Evolutionary conservation across 2,797 vertebrate genomes (phyloP).

Genomic region (Hypotaenidia philippensis): DNA sequence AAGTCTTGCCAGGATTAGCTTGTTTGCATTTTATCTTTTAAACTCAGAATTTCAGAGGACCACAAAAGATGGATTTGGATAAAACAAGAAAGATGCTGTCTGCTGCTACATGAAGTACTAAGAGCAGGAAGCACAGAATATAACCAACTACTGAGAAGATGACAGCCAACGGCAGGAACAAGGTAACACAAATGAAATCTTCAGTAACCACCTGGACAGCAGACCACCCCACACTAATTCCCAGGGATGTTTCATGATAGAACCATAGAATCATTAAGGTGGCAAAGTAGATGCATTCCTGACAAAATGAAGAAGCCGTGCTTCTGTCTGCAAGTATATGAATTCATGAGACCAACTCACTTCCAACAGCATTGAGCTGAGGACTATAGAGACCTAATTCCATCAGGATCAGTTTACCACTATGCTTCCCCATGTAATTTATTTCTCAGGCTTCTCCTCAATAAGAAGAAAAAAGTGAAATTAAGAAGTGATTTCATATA

Average conservation of each 20-base stretch:
- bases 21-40: not conserved
- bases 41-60: not conserved
- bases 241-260: not conserved
- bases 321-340: not conserved
- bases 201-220: not conserved
- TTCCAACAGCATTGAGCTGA: not conserved
- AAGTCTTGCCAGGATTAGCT: not conserved
- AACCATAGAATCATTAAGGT: too few relatives aligned
- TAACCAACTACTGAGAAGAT: not conserved
- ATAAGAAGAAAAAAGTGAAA: not conserved
- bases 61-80: not conserved
- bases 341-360: not conserved
- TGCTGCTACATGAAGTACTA: not conserved
- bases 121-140: not conserved
- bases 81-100: not conserved
- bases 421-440: not conserved
- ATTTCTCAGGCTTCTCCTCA: not conserved
- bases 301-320: not conserved
- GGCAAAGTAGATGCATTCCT: not conserved
- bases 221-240: not conserved
- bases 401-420: not conserved
- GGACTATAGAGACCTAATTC: not conserved
- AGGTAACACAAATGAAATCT: not conserved
- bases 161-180: not conserved
- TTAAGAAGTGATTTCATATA: not conserved